Evolutionary conservation across 2,113 vertebrate genomes (phyloP).

Genomic region (Bos indicus): DNA sequence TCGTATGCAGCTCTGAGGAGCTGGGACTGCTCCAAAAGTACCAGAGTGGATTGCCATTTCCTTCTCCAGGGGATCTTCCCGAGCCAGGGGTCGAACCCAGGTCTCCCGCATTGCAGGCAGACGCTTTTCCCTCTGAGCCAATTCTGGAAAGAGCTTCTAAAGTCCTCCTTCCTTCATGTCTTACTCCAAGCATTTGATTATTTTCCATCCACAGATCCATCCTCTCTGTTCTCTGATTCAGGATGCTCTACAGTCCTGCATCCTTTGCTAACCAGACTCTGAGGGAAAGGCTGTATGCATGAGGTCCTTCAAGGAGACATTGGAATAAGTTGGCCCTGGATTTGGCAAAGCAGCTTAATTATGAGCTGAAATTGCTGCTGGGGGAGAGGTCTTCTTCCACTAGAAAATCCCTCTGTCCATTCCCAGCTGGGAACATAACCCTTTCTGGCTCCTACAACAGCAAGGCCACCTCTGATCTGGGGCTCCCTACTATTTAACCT

Average conservation of each 20-base stretch:
- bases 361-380: not conserved
- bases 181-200: not conserved
- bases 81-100: not conserved
- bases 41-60: not conserved
- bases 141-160: not conserved
- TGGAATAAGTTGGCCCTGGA: not conserved
- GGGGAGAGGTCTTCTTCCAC: not conserved
- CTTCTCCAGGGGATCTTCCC: not conserved
- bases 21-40: not conserved
- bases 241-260: not conserved
- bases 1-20: not conserved
- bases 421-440: not conserved
- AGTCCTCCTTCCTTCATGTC: not conserved
- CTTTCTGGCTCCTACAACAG: not conserved
- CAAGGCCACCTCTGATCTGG: not conserved
- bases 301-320: not conserved
- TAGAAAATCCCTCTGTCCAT: not conserved
- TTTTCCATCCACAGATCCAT: not conserved
- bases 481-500: not conserved
- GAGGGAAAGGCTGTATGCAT: not conserved
- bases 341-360: not conserved
- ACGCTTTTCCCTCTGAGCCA: not conserved
- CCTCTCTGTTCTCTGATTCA: not conserved
- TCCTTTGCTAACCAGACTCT: not conserved
- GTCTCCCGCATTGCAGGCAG: not conserved